Evolutionary conservation across 1,140 invertebrate genomes (phyloP), one percentile per base, ranked within the genome.

Genomic region (Drosophila nannoptera): DNA sequence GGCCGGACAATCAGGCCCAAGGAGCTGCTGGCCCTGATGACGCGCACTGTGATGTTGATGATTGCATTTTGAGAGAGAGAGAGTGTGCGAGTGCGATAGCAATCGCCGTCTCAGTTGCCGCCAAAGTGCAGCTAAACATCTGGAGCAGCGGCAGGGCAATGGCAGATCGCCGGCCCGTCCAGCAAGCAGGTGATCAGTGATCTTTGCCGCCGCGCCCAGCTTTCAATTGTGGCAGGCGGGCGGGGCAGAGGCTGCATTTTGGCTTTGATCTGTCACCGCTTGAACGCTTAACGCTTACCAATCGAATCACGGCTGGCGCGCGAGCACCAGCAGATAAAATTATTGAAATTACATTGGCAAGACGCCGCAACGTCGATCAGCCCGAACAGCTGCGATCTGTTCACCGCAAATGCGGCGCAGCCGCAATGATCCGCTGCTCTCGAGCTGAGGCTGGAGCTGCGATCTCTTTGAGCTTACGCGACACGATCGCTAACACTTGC

Each of bases 281-380:
- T 68, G 67, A 64, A 22, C 49, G 55, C 38, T 53, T 38, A 55
- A 36, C 50, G 36, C 54, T 55, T 50, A 68, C 83, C 83, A 87
- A 84, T 87, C 84, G 78, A 86, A 86, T 86, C 81, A 86, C 77
- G 48, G 81, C 74, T 65, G 74, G 78, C 76, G 76, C 81, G 77
- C 78, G 54, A 56, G 70, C 76, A 69, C 55, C 83, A 60, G 62
- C 83, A 87, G 83, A 87, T 87, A 87, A 87, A 87, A 87, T 87
- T 87, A 87, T 87, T 87, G 83, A 87, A 87, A 87, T 87, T 87
- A 87, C 83, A 87, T 87, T 87, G 82, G 81, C 80, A 86, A 86
- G 80, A 86, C 81, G 81, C 81, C 81, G 81, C 68, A 48, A 55
- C 48, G 68, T 75, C 69, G 69, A 80, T 80, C 56, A 63, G 73